Evolutionary conservation across 2,797 vertebrate species (phyloP), one percentile per base, ranked within the genome.

Genomic region (Falco peregrinus): DNA sequence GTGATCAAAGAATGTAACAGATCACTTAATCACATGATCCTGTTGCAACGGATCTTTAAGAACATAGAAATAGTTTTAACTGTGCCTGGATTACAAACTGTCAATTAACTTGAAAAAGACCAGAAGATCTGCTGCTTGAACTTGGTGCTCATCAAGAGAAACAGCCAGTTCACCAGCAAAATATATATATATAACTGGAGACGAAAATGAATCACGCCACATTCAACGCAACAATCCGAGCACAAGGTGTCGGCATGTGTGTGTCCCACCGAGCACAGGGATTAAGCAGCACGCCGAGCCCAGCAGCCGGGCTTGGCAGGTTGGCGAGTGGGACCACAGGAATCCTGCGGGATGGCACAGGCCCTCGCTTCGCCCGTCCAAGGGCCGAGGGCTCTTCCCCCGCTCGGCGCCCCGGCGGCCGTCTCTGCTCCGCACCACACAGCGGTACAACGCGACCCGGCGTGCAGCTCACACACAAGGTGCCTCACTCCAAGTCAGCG

Each of bases 261-360:
- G 12, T 2, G 2, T 1, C 1, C 31, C 14, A 12, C 45, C 0
- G 45, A 53, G 20, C 0, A 24, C n/a, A 9, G 22, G 5, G 33
- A 48, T 11, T 41, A 41, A 41, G 69, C 20, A n/a, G 57, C 25
- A 33, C 10, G 21, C 41, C 6, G 73, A 59, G 50, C 1, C 22
- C 50, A 45, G 61, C 69, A 5, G 60, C 28, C 4, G 9, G 17
- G 31, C n/a, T 21, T 3, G 21, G 54, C 37, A 69, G 17, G 13
- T 0, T 7, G 31, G 47, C 2, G 18, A 77, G 5, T 0, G 41
- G n/a, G 45, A 16, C 89, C 54, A 24, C 19, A 28, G 26, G 22
- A 41, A n/a, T 21, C 20, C 53, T 2, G 19, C 10, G 7, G 0
- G 76, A 8, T 0, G 5, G 11, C 6, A 8, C 11, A 3, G 29